These are phyloP conservation scores for Panurus biarmicus DNA, from an alignment of 2,113 vertebrate genomes.

Conservation along the genomic window DNA sequence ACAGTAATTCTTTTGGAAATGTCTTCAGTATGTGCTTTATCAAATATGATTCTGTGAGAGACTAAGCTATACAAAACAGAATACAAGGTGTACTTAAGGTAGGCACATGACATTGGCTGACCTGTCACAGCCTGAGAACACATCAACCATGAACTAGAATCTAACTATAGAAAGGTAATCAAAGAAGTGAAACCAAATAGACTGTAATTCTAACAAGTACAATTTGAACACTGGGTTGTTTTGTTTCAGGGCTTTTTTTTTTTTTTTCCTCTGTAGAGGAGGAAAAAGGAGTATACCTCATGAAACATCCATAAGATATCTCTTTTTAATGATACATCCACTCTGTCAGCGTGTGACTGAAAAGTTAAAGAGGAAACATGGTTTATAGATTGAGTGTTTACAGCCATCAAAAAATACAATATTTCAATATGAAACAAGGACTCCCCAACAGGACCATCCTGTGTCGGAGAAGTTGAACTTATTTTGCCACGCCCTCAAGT, in stretches of 20 bases:
- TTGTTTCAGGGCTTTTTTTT: accelerated
- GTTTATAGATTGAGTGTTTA: neutral
- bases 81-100: neutral
- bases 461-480: neutral
- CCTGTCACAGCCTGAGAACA: neutral
- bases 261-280: neutral
- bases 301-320: neutral
- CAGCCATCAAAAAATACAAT: neutral
- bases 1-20: neutral
- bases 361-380: neutral
- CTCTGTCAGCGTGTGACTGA: neutral
- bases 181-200: neutral
- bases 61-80: neutral
- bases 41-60: neutral
- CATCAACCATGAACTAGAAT: neutral
- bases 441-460: neutral
- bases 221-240: neutral
- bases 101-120: neutral
- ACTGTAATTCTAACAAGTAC: neutral
- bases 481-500: neutral
- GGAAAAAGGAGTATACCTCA: neutral
- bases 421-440: neutral
- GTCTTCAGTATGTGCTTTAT: neutral
- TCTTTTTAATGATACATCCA: neutral
- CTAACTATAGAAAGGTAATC: neutral